Evolutionary conservation across 2,113 vertebrate genomes (phyloP).

Genomic region (Halcyon malimbica): DNA sequence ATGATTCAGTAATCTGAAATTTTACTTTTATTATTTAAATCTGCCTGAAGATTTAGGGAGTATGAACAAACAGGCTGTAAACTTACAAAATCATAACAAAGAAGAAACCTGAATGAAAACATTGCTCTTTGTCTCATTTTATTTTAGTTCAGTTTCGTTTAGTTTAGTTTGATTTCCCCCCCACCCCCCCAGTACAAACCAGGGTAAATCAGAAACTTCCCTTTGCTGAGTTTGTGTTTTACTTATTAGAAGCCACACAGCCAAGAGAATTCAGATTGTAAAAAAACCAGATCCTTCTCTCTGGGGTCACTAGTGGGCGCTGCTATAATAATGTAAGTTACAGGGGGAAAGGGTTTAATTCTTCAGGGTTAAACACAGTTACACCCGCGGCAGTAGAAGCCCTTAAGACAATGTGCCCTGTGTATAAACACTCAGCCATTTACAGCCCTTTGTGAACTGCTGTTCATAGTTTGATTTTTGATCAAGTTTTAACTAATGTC

Average conservation of each 20-base stretch:
- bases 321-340: neutral
- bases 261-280: neutral
- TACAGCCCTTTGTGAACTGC: neutral
- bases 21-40: neutral
- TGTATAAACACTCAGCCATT: neutral
- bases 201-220: neutral
- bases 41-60: neutral
- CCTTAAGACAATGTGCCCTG: neutral
- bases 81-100: neutral
- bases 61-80: neutral
- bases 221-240: neutral
- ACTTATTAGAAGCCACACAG: neutral
- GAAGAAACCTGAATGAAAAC: rapidly evolving
- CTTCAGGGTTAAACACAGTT: neutral
- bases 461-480: neutral
- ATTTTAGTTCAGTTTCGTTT: neutral
- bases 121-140: rapidly evolving
- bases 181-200: neutral
- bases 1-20: neutral
- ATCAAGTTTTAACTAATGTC: neutral
- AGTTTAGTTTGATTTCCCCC: no score
- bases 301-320: constrained; percentile 28
- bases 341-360: neutral
- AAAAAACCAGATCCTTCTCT: neutral
- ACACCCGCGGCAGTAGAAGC: neutral